Percentiles rank a stretch among this genome's conserved stretches.
phyloP scores from a whole-genome alignment of 2,797 vertebrate species.

The Florisuga fusca region DNA sequence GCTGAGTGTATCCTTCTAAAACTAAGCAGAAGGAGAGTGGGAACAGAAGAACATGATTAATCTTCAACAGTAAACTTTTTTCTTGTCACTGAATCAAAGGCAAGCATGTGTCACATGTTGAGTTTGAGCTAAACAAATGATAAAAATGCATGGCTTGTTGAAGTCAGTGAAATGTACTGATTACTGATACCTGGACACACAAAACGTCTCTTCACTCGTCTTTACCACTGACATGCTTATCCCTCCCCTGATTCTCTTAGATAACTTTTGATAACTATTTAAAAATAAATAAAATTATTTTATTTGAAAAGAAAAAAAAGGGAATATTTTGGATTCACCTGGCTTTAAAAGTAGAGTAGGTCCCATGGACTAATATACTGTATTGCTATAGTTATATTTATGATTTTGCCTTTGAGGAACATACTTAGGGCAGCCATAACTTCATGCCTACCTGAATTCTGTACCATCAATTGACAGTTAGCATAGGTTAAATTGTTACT shows the following conservation, averaged over 20 bases:
- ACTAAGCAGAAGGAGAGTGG: conserved; percentile 64
- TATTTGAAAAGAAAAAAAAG: neutral
- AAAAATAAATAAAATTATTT: neutral
- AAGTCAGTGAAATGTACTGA: neutral
- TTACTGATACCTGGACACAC: neutral
- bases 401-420: neutral
- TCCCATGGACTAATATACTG: neutral
- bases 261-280: neutral
- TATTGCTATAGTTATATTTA: neutral
- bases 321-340: neutral
- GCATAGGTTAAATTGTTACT: neutral
- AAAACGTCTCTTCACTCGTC: neutral
- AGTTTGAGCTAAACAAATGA: conserved; percentile 35
- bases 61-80: conserved; percentile 67
- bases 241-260: neutral
- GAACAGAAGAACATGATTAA: conserved; percentile 70
- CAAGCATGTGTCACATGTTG: conserved; percentile 50
- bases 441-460: neutral
- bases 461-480: neutral
- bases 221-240: neutral
- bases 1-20: conserved; percentile 26
- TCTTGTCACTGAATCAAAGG: conserved; percentile 68
- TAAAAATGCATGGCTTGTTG: conserved; percentile 20
- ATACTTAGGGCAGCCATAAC: neutral
- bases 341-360: neutral